A percentile compares a stretch with the other conserved stretches of the same genome.
Conservation (phyloP, 2,888 invertebrate genomes). For the Poecilus cupreus region DNA sequence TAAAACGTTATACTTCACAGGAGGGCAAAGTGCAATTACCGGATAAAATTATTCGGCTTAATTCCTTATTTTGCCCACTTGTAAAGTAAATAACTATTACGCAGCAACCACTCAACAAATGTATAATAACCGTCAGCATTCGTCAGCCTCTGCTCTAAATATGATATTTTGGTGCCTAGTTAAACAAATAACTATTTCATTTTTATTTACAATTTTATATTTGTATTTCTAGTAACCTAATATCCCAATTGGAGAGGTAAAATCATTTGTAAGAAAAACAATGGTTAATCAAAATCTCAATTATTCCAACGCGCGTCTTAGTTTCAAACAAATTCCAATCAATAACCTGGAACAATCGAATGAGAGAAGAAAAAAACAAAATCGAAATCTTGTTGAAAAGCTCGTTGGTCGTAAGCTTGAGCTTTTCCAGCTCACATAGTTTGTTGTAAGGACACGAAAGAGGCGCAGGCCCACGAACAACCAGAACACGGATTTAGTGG, state of each 20-base stretch:
- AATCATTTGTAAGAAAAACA: not conserved
- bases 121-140: too few relatives aligned
- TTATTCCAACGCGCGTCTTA: not conserved
- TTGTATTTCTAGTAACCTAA: not conserved
- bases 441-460: conserved; percentile 13
- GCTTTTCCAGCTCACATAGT: conserved; percentile 37
- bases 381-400: conserved; percentile 25
- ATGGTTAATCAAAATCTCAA: not conserved
- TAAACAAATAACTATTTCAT: too few relatives aligned
- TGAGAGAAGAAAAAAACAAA: not conserved
- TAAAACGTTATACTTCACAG: too few relatives aligned
- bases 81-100: too few relatives aligned
- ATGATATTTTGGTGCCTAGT: too few relatives aligned
- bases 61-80: too few relatives aligned
- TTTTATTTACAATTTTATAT: not conserved
- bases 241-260: too few relatives aligned
- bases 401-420: conserved; percentile 8
- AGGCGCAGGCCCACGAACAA: conserved; percentile 19
- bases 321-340: not conserved
- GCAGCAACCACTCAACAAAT: too few relatives aligned
- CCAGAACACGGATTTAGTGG: conserved; percentile 46
- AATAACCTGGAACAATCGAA: not conserved
- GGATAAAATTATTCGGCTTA: too few relatives aligned
- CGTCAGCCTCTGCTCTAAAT: too few relatives aligned
- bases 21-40: too few relatives aligned